Evolutionary conservation across 2,797 vertebrate species (phyloP).

Genomic region (Labeo calbasu): DNA sequence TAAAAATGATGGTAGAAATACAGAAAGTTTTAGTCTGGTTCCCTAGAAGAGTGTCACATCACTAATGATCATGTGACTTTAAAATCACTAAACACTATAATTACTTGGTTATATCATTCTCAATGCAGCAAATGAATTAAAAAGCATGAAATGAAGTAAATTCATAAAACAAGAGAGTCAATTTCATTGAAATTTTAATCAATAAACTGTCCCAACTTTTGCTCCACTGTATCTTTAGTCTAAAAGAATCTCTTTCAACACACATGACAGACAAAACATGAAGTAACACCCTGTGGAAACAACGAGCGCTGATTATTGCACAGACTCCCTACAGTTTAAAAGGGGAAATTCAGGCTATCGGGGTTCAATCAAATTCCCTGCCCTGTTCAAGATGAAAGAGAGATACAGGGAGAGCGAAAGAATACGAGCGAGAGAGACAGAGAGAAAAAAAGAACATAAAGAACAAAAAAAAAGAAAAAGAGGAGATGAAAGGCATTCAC

Average conservation of each 20-base stretch:
- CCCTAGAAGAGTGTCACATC: background rate
- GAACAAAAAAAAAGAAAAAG: constrained; percentile 65
- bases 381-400: constrained; percentile 59
- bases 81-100: background rate
- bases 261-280: constrained; percentile 52
- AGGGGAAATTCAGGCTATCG: constrained; percentile 57
- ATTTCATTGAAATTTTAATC: background rate
- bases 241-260: constrained; percentile 20
- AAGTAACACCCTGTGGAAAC: constrained; percentile 78
- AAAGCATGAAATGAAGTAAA: constrained; percentile 17
- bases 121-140: background rate
- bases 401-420: constrained; percentile 58
- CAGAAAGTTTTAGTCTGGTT: constrained; percentile 20
- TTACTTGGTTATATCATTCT: background rate
- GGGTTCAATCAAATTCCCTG: constrained; percentile 57
- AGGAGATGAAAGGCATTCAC: constrained; percentile 90
- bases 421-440: constrained; percentile 38
- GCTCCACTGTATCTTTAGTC: constrained; percentile 21
- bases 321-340: constrained; percentile 72
- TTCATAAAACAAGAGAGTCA: background rate
- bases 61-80: background rate
- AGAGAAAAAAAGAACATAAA: constrained; percentile 62
- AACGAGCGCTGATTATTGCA: constrained; percentile 79
- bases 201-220: constrained; percentile 11
- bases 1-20: background rate